These are phyloP conservation scores for Achlya flavicornis DNA, from an alignment of 2,888 invertebrate genomes.

Conservation along the genomic window DNA sequence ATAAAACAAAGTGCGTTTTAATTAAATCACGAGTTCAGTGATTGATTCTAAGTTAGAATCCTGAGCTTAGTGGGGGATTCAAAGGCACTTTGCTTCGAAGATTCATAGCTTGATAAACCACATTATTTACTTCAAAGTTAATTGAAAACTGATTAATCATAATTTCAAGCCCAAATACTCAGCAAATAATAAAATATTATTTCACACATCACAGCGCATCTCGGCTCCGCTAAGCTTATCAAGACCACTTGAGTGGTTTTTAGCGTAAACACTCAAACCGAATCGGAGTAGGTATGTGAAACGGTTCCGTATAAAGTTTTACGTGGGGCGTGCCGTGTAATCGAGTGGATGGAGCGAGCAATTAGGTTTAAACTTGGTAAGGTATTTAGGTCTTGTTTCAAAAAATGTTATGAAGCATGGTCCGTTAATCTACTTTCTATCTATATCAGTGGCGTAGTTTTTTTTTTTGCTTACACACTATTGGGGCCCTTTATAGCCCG, in stretches of 20 bases:
- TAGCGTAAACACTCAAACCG: slow-evolving; percentile 16
- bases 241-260: slow-evolving; percentile 17
- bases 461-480: too few species aligned
- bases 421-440: too few species aligned
- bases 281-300: slow-evolving; percentile 10
- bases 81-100: not conserved
- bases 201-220: slow-evolving; percentile 8
- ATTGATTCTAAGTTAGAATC: too few species aligned
- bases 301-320: slow-evolving; percentile 12
- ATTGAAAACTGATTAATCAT: not conserved
- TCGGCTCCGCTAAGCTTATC: slow-evolving; percentile 13
- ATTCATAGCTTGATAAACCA: not conserved
- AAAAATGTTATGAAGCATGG: not conserved
- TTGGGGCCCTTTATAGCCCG: too few species aligned
- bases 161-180: not conserved
- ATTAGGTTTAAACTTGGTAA: slow-evolving; percentile 23
- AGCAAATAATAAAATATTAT: not conserved
- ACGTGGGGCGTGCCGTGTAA: slow-evolving; percentile 17
- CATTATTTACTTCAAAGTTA: too few species aligned
- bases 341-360: slow-evolving; percentile 24
- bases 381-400: slow-evolving; percentile 11
- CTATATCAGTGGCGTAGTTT: too few species aligned
- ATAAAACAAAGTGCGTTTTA: too few species aligned
- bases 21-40: too few species aligned
- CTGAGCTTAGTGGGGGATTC: too few species aligned